A percentile compares a stretch with the other conserved stretches of the same genome.
These are phyloP conservation scores for Arctia plantaginis DNA, from an alignment of 2,888 invertebrate genomes.

Conservation along the genomic window DNA sequence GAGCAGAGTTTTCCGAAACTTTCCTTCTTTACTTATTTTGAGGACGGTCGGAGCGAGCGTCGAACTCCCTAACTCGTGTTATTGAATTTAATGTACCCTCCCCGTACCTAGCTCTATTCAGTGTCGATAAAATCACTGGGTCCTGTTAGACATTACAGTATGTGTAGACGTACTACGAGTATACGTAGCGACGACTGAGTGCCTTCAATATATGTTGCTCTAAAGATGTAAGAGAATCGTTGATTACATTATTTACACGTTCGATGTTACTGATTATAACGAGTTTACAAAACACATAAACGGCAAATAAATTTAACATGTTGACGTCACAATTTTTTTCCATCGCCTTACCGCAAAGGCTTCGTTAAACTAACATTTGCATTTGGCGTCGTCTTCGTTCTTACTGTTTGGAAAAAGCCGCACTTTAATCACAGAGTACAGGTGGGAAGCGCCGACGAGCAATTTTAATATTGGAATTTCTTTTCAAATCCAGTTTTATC, in stretches of 20 bases:
- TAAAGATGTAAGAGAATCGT: slow-evolving; percentile 35
- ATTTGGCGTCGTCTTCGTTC: slow-evolving; percentile 69
- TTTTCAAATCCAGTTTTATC: slow-evolving; percentile 72
- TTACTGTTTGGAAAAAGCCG: slow-evolving; percentile 71
- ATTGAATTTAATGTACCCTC: slow-evolving; percentile 86
- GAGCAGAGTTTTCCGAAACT: slow-evolving; percentile 79
- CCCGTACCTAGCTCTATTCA: slow-evolving; percentile 75
- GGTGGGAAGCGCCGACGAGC: slow-evolving; percentile 72
- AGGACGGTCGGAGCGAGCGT: slow-evolving; percentile 84
- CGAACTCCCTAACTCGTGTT: slow-evolving; percentile 85
- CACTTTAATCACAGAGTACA: slow-evolving; percentile 83
- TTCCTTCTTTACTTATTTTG: slow-evolving; percentile 84
- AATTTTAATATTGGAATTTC: slow-evolving; percentile 82
- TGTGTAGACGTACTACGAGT: slow-evolving; percentile 44
- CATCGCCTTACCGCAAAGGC: slow-evolving; percentile 73
- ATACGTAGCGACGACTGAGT: slow-evolving; percentile 35
- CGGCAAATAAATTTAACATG: slow-evolving; percentile 62
- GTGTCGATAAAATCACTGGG: slow-evolving; percentile 78
- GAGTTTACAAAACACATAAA: slow-evolving; percentile 59
- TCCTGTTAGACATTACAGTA: slow-evolving; percentile 59
- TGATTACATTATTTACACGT: slow-evolving; percentile 44
- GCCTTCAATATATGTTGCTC: slow-evolving; percentile 43
- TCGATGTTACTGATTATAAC: slow-evolving; percentile 52
- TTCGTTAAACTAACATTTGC: slow-evolving; percentile 79
- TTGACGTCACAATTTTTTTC: slow-evolving; percentile 68